These are phyloP conservation scores for Lemur catta DNA, from an alignment of 2,797 vertebrate species.

Conservation along the genomic window DNA sequence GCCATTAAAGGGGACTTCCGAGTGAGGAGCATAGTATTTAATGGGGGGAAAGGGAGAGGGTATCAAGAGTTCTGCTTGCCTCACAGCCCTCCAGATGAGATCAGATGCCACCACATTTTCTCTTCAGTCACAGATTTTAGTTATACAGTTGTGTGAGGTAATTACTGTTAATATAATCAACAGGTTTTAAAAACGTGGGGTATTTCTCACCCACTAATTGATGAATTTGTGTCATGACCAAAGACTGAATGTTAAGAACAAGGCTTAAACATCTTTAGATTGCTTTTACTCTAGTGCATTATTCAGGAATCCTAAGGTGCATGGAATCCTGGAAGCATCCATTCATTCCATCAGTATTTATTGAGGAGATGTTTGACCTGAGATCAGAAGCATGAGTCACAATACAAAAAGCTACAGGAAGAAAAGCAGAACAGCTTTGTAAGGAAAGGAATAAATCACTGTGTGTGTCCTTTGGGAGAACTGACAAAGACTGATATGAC, in stretches of 20 bases:
- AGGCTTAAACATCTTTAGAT: neutral
- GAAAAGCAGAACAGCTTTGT: neutral
- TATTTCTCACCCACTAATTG: neutral
- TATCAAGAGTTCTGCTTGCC: neutral
- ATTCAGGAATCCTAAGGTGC: neutral
- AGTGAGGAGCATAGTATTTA: neutral
- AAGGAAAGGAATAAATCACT: neutral
- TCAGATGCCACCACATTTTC: neutral
- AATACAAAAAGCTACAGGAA: neutral
- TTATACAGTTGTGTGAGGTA: neutral
- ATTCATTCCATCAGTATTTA: neutral
- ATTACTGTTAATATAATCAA: neutral
- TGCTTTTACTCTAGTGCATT: neutral
- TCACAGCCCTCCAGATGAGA: neutral
- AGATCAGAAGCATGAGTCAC: neutral
- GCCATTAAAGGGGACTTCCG: neutral
- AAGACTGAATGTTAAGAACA: neutral
- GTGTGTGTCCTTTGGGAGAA: neutral
- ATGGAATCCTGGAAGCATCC: neutral
- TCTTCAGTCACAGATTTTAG: neutral
- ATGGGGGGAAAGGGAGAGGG: rapidly evolving
- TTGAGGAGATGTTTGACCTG: neutral
- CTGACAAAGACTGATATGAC: neutral
- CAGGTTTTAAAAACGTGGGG: neutral
- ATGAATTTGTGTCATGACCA: neutral